Evolutionary conservation across 92 coral and sea anemone genomes (phyloP), one percentile per base, ranked within the genome.

Genomic region (Pocillopora grandis): DNA sequence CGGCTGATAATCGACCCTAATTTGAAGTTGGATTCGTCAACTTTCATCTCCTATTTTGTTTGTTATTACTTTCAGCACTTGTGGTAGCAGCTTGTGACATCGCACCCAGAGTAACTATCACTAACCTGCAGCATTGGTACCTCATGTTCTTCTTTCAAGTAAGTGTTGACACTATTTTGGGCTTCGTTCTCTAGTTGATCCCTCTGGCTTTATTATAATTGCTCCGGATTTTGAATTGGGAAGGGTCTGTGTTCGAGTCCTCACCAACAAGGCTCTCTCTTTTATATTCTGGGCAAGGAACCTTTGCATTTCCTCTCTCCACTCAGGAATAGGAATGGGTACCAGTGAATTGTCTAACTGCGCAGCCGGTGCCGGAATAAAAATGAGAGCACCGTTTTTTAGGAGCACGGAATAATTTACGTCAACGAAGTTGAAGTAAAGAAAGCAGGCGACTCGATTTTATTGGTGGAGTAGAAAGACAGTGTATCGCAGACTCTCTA

Each of bases 81-180:
- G 87, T 89, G 52, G 83, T 89, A n/a, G 90, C 92, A 18, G 42
- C 84, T 0, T 33, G 78, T 13, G 90, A 89, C 60, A 55, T 86
- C 31, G 87, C 76, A 74, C 79, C 77, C 17, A 16, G 14, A 10
- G 23, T 64, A 55, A 72, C 10, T 9, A 13, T 19, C 6, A 14
- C 70, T 18, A n/a, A 16, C 3, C 19, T 56, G 71, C 35, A 1
- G 4, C 68, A 37, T n/a, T 71, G 71, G 80, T 66, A 57, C 66
- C 12, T 20, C 23, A 7, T 87, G 61, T 87, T 87, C 76, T 61
- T 87, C 9, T 18, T 80, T 12, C 86, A 80, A 58, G 90, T 87
- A 80, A 74, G 89, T 71, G 15, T 17, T 48, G 18, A 31, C 42
- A 66, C 72, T 19, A 18, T 67, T 18, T 69, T 67, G 14, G 62